Conservation (phyloP, 1,140 invertebrate genomes). For the Vanessa tameamea region DNA sequence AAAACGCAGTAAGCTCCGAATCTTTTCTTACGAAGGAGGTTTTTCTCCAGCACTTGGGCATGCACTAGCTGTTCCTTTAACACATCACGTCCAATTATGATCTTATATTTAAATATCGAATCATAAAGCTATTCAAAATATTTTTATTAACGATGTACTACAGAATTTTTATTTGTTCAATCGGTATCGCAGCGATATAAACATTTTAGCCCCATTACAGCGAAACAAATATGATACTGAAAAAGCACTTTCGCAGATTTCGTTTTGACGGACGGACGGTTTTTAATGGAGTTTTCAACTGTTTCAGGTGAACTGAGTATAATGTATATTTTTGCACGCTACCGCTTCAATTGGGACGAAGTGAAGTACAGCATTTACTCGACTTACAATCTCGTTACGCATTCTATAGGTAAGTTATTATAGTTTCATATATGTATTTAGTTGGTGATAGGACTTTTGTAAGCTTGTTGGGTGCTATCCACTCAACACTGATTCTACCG, state of each 20-base stretch:
- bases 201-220: constrained; percentile 32
- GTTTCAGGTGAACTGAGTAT: constrained; percentile 70
- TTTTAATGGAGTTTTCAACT: constrained; percentile 36
- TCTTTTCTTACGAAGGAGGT: too few species aligned
- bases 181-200: constrained; percentile 9
- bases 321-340: constrained; percentile 75
- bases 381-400: constrained; percentile 69
- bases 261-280: constrained; percentile 32
- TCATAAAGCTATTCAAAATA: background rate
- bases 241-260: constrained; percentile 33
- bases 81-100: background rate
- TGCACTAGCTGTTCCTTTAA: too few species aligned
- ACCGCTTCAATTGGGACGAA: constrained; percentile 77
- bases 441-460: too few species aligned
- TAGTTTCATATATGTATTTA: background rate
- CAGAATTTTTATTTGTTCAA: constrained; percentile 28
- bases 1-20: too few species aligned
- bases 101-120: background rate
- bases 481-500: too few species aligned
- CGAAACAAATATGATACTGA: constrained; percentile 29
- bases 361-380: constrained; percentile 77
- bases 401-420: constrained; percentile 65
- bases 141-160: background rate
- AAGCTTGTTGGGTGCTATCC: too few species aligned
- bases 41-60: too few species aligned